Conservation (phyloP, 2,888 invertebrate species). For the Metallyticus violacea region DNA sequence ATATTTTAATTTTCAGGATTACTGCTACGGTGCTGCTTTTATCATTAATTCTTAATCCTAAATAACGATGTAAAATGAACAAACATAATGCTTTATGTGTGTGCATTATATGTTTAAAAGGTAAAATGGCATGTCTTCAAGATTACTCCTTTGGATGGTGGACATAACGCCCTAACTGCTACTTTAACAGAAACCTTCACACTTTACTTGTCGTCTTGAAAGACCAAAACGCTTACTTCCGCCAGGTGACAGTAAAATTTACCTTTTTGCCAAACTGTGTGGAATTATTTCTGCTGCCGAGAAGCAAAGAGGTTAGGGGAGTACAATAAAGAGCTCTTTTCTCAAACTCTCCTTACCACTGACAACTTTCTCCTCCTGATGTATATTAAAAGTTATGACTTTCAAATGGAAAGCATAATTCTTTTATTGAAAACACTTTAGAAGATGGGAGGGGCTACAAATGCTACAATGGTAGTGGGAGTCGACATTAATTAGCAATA, state of each 20-base stretch:
- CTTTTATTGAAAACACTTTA: too few species aligned
- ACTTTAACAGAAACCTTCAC: background rate
- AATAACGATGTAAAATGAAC: too few species aligned
- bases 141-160: background rate
- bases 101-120: background rate
- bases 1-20: background rate
- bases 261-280: too few species aligned
- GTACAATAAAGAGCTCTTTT: background rate
- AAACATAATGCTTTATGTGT: too few species aligned
- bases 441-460: too few species aligned
- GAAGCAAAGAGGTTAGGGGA: too few species aligned
- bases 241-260: background rate
- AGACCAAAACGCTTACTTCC: background rate
- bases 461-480: too few species aligned
- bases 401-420: too few species aligned
- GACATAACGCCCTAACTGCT: background rate
- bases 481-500: too few species aligned
- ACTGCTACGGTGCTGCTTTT: too few species aligned
- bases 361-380: background rate
- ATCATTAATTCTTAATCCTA: too few species aligned
- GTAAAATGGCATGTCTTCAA: background rate
- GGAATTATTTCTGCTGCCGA: background rate
- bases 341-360: too few species aligned
- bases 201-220: background rate
- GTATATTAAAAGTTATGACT: background rate